phyloP scores from a whole-genome alignment of 2,888 invertebrate genomes.

The Stenodera caucasica region DNA sequence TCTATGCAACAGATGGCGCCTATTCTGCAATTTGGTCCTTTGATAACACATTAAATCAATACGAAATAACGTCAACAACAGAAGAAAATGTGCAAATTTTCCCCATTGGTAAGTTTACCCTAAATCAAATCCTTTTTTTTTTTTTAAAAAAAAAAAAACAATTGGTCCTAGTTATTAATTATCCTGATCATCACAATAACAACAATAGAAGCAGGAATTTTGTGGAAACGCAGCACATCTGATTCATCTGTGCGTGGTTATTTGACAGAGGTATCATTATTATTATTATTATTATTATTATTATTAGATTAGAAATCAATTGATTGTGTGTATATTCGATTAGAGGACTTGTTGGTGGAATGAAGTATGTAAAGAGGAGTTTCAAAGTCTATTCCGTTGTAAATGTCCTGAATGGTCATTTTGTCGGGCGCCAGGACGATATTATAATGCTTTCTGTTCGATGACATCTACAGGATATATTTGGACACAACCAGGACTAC shows the following conservation, averaged over 20 bases:
- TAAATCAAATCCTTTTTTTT: neutral
- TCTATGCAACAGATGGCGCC: neutral
- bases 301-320: neutral
- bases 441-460: slow-evolving; percentile 88
- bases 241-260: slow-evolving; percentile 82
- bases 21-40: neutral
- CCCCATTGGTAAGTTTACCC: neutral
- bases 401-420: slow-evolving; percentile 87
- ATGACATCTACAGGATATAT: slow-evolving; percentile 90
- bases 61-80: neutral
- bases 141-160: neutral
- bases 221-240: slow-evolving; percentile 66
- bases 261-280: slow-evolving; percentile 71
- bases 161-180: neutral
- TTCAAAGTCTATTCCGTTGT: slow-evolving; percentile 83
- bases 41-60: neutral
- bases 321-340: neutral
- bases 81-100: neutral
- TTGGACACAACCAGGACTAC: slow-evolving; percentile 76
- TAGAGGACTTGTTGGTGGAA: slow-evolving; percentile 94
- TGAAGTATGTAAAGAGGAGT: slow-evolving; percentile 90
- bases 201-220: neutral
- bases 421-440: slow-evolving; percentile 84
- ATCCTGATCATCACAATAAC: neutral
- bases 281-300: neutral